Conservation (phyloP, 2,113 vertebrate genomes). For the Saccopteryx bilineata region DNA sequence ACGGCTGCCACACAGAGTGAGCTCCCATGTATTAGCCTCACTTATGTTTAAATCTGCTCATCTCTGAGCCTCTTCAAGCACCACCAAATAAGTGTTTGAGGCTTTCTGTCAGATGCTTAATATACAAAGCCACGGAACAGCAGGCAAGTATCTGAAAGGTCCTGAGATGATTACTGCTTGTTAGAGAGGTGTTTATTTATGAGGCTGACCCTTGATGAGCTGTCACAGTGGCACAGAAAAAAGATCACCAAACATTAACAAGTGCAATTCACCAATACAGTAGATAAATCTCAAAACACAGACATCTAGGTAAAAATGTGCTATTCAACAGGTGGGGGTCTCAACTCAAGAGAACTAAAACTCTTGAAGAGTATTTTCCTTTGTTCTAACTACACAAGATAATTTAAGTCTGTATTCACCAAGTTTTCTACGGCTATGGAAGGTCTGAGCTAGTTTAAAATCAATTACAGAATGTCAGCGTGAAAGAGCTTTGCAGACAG, state of each 20-base stretch:
- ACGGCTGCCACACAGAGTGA: not conserved
- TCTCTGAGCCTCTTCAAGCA: constrained; percentile 14
- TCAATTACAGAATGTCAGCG: not conserved
- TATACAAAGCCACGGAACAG: not conserved
- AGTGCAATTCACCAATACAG: not conserved
- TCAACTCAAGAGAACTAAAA: not conserved
- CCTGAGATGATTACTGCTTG: not conserved
- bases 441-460: constrained; percentile 18
- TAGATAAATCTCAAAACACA: constrained; percentile 30
- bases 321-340: not conserved
- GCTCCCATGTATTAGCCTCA: not conserved
- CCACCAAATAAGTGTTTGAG: not conserved
- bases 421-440: constrained; percentile 28
- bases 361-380: constrained; percentile 4
- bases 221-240: not conserved
- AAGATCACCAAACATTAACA: not conserved
- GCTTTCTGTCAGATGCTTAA: not conserved
- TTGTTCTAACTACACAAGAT: constrained; percentile 26
- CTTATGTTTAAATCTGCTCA: not conserved
- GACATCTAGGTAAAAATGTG: not conserved
- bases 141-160: not conserved
- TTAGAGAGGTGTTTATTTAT: not conserved
- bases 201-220: not conserved
- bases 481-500: not conserved
- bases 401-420: not conserved